These are phyloP conservation scores for Austrofundulus limnaeus DNA, from an alignment of 2,113 vertebrate species.

Conservation along the genomic window DNA sequence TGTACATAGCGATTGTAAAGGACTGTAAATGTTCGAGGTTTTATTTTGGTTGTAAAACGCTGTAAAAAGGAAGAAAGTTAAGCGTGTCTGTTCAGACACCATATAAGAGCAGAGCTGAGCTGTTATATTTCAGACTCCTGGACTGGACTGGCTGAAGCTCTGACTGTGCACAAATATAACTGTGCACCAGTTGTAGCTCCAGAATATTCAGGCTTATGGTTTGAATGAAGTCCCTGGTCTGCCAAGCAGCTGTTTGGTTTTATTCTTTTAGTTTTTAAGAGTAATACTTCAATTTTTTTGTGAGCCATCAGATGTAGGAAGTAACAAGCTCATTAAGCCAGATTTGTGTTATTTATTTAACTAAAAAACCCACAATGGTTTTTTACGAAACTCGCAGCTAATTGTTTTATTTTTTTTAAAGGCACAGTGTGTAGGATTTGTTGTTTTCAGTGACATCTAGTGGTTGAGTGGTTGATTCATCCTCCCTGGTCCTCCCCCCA, in stretches of 20 bases:
- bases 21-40: conserved; percentile 50
- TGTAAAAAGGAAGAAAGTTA: conserved; percentile 37
- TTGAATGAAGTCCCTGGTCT: conserved; percentile 11
- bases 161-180: not conserved
- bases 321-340: conserved; percentile 4
- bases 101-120: conserved; percentile 29
- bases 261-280: conserved; percentile 7
- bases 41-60: conserved; percentile 64
- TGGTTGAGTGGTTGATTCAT: too few species aligned
- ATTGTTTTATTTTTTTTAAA: conserved; percentile 18
- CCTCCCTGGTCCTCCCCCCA: too few species aligned
- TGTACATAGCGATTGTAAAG: conserved; percentile 81
- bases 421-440: too few species aligned
- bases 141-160: conserved; percentile 20
- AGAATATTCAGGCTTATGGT: conserved; percentile 11
- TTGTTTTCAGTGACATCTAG: too few species aligned
- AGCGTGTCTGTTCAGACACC: conserved; percentile 4
- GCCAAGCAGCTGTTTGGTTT: conserved; percentile 41
- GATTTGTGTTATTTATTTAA: conserved; percentile 39
- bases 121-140: conserved; percentile 25
- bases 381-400: conserved; percentile 57
- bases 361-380: conserved; percentile 4
- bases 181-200: conserved; percentile 5
- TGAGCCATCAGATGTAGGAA: conserved; percentile 29
- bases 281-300: conserved; percentile 2